Evolutionary conservation across 2,113 vertebrate genomes (phyloP).

Genomic region (Sapayoa aenigma): DNA sequence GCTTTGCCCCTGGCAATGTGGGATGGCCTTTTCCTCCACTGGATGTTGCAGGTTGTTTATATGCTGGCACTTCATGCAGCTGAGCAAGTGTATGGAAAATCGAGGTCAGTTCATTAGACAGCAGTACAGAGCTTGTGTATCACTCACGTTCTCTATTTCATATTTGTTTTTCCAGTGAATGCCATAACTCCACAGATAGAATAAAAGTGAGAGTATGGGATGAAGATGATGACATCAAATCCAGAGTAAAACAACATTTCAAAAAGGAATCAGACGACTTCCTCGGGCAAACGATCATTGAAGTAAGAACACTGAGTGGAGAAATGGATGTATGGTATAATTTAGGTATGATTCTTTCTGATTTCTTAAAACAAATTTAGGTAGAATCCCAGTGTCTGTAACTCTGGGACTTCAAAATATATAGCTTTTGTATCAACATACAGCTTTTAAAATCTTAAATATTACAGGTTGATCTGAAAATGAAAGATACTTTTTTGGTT

Average conservation of each 20-base stretch:
- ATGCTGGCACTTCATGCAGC: neutral
- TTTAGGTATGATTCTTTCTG: slow-evolving; percentile 78
- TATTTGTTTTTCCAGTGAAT: slow-evolving; percentile 82
- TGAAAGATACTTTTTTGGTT: neutral
- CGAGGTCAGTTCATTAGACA: neutral
- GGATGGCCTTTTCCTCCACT: neutral
- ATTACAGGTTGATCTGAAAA: neutral
- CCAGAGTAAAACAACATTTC: slow-evolving; percentile 96
- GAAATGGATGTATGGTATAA: slow-evolving; percentile 99
- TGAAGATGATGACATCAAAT: slow-evolving; percentile 98
- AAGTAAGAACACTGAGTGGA: slow-evolving; percentile 94
- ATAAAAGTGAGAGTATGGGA: slow-evolving; percentile 99
- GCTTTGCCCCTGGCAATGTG: neutral
- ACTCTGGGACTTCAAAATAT: neutral
- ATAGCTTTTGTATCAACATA: neutral
- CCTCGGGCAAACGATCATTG: slow-evolving; percentile 95
- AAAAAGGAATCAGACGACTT: slow-evolving; percentile 98
- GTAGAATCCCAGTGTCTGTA: neutral
- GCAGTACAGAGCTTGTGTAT: neutral
- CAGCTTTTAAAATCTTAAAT: neutral
- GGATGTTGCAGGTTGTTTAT: neutral
- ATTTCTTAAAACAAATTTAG: neutral
- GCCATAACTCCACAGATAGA: slow-evolving; percentile 96
- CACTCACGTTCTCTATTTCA: neutral
- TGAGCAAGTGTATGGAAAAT: neutral